These are phyloP conservation scores for Sylvia borin DNA, from an alignment of 2,797 vertebrate genomes.

Conservation along the genomic window DNA sequence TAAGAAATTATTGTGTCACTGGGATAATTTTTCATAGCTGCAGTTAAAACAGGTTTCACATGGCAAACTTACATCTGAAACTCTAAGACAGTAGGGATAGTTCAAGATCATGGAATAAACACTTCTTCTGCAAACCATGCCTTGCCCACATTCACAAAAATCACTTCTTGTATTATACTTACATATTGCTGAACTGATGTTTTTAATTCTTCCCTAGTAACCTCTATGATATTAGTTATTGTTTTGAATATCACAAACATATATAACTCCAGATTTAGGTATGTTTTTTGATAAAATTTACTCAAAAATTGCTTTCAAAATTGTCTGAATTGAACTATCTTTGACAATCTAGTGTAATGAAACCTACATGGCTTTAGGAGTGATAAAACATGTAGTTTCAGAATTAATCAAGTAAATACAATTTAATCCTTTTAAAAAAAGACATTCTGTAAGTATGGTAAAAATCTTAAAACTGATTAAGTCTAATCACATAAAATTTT, in stretches of 20 bases:
- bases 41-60: neutral
- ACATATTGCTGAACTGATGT: neutral
- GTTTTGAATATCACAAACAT: neutral
- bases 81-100: neutral
- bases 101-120: neutral
- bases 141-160: neutral
- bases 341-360: neutral
- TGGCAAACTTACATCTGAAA: neutral
- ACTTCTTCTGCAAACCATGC: neutral
- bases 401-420: neutral
- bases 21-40: rapidly evolving
- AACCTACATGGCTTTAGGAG: neutral
- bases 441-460: neutral
- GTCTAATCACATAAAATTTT: neutral
- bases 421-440: neutral
- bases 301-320: neutral
- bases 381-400: neutral
- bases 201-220: neutral
- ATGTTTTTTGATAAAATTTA: neutral
- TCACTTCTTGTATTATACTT: neutral
- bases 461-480: neutral
- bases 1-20: neutral
- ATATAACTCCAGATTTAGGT: neutral
- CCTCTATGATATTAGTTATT: neutral
- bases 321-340: neutral